Conservation (phyloP, 2,113 vertebrate genomes). For the Otus sunia region DNA sequence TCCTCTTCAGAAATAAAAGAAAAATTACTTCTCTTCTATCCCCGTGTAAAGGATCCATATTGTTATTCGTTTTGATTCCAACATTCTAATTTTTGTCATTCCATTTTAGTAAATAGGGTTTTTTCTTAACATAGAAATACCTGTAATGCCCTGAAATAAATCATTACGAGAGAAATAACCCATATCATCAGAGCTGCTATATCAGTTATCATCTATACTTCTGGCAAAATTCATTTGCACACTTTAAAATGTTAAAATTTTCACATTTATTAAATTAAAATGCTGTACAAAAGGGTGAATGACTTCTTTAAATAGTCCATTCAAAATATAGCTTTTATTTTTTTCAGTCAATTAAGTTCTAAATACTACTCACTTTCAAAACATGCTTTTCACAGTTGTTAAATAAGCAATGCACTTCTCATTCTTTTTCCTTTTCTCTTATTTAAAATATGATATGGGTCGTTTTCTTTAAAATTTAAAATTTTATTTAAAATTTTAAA, state of each 20-base stretch:
- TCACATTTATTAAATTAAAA: not conserved
- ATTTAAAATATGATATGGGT: not conserved
- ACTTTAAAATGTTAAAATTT: not conserved
- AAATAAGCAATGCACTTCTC: not conserved
- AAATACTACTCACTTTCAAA: not conserved
- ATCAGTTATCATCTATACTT: not conserved
- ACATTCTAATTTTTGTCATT: not conserved
- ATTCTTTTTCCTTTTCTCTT: not conserved
- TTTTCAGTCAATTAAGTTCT: not conserved
- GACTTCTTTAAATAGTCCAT: not conserved
- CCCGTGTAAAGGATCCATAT: not conserved
- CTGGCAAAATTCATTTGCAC: not conserved
- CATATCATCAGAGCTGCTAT: rapidly evolving
- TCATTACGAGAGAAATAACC: not conserved
- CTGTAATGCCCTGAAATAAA: not conserved
- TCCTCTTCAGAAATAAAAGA: not conserved
- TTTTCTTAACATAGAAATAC: not conserved
- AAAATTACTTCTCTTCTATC: not conserved
- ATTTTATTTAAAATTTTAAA: too few species aligned
- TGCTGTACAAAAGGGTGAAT: not conserved
- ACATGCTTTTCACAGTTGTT: not conserved
- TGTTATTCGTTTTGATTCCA: not conserved
- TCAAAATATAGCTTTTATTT: not conserved
- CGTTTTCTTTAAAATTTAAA: too few species aligned
- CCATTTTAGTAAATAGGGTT: not conserved